Evolutionary conservation across 2,797 vertebrate genomes (phyloP).

Genomic region (Rhinoraja longicauda): DNA sequence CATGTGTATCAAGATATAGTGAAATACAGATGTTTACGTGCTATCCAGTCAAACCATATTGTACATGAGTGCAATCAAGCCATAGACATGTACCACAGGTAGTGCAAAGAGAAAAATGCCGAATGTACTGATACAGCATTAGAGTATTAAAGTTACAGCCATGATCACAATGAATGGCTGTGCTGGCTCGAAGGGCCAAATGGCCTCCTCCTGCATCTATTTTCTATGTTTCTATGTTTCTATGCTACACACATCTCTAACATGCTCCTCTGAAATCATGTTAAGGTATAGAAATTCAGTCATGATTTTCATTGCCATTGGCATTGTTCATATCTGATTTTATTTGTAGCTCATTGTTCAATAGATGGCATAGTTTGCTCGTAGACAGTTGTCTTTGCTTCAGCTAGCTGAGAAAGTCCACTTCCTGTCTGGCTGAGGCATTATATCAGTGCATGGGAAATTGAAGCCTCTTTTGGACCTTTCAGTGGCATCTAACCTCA

Average conservation of each 20-base stretch:
- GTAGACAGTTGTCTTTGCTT: not conserved
- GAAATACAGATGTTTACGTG: too few species aligned
- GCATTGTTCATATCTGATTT: not conserved
- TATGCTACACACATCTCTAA: not conserved
- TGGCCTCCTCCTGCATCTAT: too few species aligned
- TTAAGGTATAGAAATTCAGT: not conserved
- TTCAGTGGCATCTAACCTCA: not conserved
- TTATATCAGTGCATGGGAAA: not conserved
- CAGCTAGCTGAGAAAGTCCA: not conserved
- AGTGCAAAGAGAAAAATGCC: too few species aligned
- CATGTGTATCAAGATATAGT: too few species aligned
- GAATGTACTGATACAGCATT: too few species aligned
- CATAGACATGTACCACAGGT: too few species aligned
- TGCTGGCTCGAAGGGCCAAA: too few species aligned
- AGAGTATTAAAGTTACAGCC: too few species aligned
- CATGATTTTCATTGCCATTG: not conserved
- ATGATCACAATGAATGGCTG: too few species aligned
- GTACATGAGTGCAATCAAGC: too few species aligned
- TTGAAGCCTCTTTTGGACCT: not conserved
- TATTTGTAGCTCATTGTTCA: not conserved
- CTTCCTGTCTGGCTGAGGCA: not conserved
- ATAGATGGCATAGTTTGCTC: conserved; percentile 18
- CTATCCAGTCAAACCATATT: too few species aligned
- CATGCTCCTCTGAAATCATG: not conserved
- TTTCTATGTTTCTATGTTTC: too few species aligned